Evolutionary conservation across 2,113 vertebrate genomes (phyloP), one percentile per base, ranked within the genome.

Genomic region (Eurystomus gularis): DNA sequence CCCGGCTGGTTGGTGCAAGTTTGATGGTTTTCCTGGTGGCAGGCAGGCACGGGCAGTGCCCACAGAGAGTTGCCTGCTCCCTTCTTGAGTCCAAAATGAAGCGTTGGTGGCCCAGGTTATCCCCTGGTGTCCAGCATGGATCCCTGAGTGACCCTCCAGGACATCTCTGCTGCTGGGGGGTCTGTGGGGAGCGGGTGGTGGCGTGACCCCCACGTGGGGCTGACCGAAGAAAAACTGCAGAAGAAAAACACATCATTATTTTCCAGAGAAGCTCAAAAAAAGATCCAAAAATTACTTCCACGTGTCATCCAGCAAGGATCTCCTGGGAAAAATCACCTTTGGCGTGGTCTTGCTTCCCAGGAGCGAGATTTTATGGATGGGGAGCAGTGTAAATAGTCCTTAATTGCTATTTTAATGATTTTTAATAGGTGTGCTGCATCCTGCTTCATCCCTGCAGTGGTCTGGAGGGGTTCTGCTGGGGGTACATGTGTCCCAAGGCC

Each of bases 131-230:
- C 42, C 61, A 46, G 40, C 24, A 7, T 1, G 40, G 23, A 18
- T 9, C 54, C 28, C 17, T 5, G 6, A 57, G 42, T 9, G 35
- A n/a, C 54, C 35, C 46, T 49, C 39, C 19, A 48, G n/a, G 75
- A 51, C 29, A 17, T 4, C 31, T 19, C 49, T 37, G 7, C 23
- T 3, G 11, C 42, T 39, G 62, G n/a, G 23, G 24, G 37, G 3
- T 4, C 52, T 1, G 2, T 46, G 60, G 20, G 40, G 42, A 51
- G 55, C 0, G 0, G 37, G 78, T 0, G 0, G 23, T 46, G 51
- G 65, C 17, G 52, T 33, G 16, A 55, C 9, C 13, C 31, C 33
- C 5, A 25, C 0, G 1, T 5, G 5, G 49, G 8, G 9, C 20
- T 57, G 55, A 48, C 28, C 1, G 0, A 69, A 69, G 40, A 25